Evolutionary conservation across 1,140 invertebrate genomes (phyloP).

Genomic region (Pollicipes pollicipes): DNA sequence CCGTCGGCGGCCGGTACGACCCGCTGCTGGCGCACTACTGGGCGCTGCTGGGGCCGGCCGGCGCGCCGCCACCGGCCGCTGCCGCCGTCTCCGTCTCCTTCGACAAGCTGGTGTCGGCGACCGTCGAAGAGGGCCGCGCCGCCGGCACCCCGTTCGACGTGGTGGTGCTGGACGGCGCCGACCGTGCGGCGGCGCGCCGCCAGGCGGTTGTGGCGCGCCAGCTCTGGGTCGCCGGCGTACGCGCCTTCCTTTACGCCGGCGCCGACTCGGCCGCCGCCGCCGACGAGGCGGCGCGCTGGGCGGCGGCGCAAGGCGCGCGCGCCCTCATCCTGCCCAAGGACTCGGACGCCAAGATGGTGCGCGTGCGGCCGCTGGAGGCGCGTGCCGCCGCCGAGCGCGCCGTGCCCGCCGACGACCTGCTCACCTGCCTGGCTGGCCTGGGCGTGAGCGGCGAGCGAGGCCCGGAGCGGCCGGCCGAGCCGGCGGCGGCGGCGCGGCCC

Average conservation of each 20-base stretch:
- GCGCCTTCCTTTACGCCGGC: neutral
- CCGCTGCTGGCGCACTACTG: slow-evolving; percentile 41
- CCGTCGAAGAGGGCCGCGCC: neutral
- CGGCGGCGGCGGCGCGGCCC: neutral
- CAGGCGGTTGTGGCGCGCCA: neutral
- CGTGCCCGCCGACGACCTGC: neutral
- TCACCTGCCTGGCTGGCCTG: neutral
- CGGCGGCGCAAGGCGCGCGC: neutral
- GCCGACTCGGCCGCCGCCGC: neutral
- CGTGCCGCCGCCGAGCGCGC: neutral
- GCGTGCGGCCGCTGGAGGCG: neutral
- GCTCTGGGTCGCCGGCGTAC: neutral
- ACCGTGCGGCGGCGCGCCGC: neutral
- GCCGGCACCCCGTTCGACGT: neutral
- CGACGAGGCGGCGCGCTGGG: slow-evolving; percentile 1
- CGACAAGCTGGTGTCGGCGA: neutral
- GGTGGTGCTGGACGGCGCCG: neutral
- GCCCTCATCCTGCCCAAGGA: neutral
- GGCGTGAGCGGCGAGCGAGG: neutral
- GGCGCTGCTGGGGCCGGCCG: slow-evolving; percentile 35
- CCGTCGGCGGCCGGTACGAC: slow-evolving; percentile 32
- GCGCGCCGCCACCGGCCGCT: neutral
- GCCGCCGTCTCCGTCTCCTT: neutral
- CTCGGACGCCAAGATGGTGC: neutral
- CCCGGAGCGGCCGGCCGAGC: neutral